These are phyloP conservation scores for Epinephelus awoara DNA, from an alignment of 2,797 vertebrate species.

Conservation along the genomic window DNA sequence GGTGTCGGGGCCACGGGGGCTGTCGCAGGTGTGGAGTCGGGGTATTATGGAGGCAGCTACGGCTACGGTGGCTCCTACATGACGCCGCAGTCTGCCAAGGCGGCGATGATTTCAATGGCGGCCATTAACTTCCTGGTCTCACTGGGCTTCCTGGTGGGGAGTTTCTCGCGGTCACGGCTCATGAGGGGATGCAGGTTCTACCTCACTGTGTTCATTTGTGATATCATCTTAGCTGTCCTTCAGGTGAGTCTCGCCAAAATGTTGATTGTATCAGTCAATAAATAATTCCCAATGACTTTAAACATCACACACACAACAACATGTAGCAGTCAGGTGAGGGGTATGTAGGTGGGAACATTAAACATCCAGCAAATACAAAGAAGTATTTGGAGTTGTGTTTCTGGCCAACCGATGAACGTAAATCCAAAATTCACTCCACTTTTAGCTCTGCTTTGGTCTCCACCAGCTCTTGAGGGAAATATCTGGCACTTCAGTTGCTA, in stretches of 20 bases:
- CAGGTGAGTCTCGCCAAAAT: conserved; percentile 69
- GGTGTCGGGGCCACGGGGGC: conserved; percentile 41
- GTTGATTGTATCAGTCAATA: neutral
- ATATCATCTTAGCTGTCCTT: conserved; percentile 85
- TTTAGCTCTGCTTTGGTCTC: neutral
- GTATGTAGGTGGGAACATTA: neutral
- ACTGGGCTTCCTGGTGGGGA: conserved; percentile 87
- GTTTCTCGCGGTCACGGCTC: conserved; percentile 82
- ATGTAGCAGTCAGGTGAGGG: neutral
- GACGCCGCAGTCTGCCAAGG: conserved; percentile 89
- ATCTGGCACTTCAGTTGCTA: neutral
- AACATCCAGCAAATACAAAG: neutral
- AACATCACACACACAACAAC: neutral
- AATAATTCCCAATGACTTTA: neutral
- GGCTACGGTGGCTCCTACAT: conserved; percentile 84
- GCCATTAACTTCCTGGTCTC: conserved; percentile 89
- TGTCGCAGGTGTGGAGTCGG: conserved; percentile 53
- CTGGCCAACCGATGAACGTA: neutral
- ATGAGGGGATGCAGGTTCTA: conserved; percentile 87
- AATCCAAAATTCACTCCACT: neutral
- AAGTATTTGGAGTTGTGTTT: neutral
- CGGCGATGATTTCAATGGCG: conserved; percentile 90
- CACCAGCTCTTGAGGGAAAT: neutral
- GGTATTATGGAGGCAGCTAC: conserved; percentile 83
- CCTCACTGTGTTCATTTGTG: conserved; percentile 83